phyloP scores from a whole-genome alignment of 2,797 vertebrate species.

The Catostomus latipinnis region DNA sequence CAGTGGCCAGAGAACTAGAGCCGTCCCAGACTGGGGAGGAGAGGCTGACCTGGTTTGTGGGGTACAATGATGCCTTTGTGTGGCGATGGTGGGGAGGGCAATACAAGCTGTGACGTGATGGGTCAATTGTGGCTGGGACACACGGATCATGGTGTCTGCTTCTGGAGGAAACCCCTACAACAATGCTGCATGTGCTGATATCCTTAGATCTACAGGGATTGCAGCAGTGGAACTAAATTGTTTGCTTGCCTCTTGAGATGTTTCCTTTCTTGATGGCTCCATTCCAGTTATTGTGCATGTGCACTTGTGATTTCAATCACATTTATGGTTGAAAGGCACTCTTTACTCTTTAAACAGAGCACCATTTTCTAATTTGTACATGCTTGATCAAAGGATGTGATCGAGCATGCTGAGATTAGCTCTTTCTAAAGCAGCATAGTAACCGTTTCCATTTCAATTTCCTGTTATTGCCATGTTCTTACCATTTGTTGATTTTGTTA shows the following conservation, averaged over 20 bases:
- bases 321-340: constrained; percentile 1
- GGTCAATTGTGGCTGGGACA: constrained; percentile 49
- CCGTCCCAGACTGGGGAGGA: constrained; percentile 63
- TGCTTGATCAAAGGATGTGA: background rate
- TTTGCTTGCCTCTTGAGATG: constrained; percentile 14
- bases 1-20: constrained; percentile 57
- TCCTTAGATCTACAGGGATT: constrained; percentile 16
- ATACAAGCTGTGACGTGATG: constrained; percentile 50
- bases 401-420: too few species aligned
- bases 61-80: constrained; percentile 77
- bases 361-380: background rate
- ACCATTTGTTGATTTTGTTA: too few species aligned
- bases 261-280: background rate
- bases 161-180: constrained; percentile 27
- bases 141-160: constrained; percentile 38
- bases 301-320: constrained; percentile 12
- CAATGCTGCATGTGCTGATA: background rate
- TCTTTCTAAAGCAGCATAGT: too few species aligned
- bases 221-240: constrained; percentile 6
- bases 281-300: background rate
- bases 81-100: constrained; percentile 52
- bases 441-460: too few species aligned
- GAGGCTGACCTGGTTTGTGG: constrained; percentile 78
- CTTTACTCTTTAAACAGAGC: constrained; percentile 2
- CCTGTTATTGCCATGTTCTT: too few species aligned